Base-by-base conservation (phyloP, 2,888 invertebrate species). In the Lithophane socia region DNA sequence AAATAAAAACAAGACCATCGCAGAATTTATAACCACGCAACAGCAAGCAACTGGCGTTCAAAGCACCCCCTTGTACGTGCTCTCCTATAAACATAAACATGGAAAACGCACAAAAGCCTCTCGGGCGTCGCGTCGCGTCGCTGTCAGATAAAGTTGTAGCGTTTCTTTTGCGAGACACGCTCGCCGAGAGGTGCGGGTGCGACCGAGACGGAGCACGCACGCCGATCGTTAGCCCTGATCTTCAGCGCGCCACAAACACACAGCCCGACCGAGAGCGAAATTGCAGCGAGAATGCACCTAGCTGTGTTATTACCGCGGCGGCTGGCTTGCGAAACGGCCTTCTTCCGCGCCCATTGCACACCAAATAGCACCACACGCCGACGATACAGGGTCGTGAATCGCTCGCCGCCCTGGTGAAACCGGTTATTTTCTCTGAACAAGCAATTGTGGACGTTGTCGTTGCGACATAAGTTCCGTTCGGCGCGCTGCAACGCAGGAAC, bases 201-300 rank as follows among this genome's bases (percentile, higher is more conserved):
- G 95, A 96, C 91, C 71, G 94, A 91, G 95, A 96, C 88, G 91
- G 92, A 90, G 87, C 86, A 90, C 81, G 88, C 92, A 90, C 93
- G 94, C 94, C 96, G 96, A 96, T 96, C 96, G 96, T 96, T 96
- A 96, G 96, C 96, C 96, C 96, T 96, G 96, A 96, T 96, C 96
- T 96, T 96, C 96, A 96, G 93, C 96, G 96, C 96, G 96, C 96
- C 95, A 96, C 96, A 96, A 96, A 96, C 96, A 96, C 95, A 96
- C 92, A 96, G 95, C 95, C 96, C 96, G 96, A 96, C 96, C 96
- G 96, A 96, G 96, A 96, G 96, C 96, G 96, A 96, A 96, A 96
- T 96, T 96, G 96, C 96, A 96, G 93, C 94, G 94, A 96, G 95
- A 96, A 96, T 96, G 96, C 96, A 96, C 96, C 96, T 96, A 96